Percentiles rank a stretch among this genome's conserved stretches.
Evolutionary conservation across 2,113 vertebrate species (phyloP).

Genomic region (Nanorana parkeri): DNA sequence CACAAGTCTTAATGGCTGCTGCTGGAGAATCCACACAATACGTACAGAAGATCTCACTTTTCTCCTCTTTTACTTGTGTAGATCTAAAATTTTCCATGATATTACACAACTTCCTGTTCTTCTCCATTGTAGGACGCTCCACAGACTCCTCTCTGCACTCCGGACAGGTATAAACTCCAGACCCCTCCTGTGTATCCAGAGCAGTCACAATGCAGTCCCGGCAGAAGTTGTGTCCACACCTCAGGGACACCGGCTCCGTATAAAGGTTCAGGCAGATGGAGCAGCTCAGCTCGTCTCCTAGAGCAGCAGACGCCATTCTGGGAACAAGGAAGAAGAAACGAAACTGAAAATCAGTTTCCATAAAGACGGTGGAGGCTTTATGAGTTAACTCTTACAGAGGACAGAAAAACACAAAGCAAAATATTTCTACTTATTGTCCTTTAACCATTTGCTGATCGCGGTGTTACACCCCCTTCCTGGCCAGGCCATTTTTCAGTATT

Average conservation of each 20-base stretch:
- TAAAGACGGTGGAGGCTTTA: too few relatives aligned
- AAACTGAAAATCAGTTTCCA: neutral
- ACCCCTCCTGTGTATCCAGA: conserved; percentile 38
- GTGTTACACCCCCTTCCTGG: too few relatives aligned
- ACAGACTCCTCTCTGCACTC: conserved; percentile 54
- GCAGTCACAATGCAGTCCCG: conserved; percentile 38
- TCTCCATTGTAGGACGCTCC: conserved; percentile 12
- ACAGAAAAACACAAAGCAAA: too few relatives aligned
- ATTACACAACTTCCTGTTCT: conserved; percentile 56
- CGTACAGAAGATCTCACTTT: conserved; percentile 26
- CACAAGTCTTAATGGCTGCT: neutral
- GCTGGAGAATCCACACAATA: conserved; percentile 5
- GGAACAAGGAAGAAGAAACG: neutral
- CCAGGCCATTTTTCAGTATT: too few relatives aligned
- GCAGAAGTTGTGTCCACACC: conserved; percentile 63
- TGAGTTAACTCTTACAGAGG: too few relatives aligned
- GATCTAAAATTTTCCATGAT: conserved; percentile 47
- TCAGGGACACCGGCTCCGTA: conserved; percentile 54
- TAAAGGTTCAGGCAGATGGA: conserved; percentile 59
- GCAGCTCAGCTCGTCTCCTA: conserved; percentile 57
- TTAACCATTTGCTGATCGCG: too few relatives aligned
- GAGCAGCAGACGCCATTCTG: conserved; percentile 36
- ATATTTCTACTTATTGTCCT: too few relatives aligned
- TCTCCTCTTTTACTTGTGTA: neutral
- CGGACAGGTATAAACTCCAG: conserved; percentile 42